Conservation (phyloP, 2,113 vertebrate species). For the Meles meles region DNA sequence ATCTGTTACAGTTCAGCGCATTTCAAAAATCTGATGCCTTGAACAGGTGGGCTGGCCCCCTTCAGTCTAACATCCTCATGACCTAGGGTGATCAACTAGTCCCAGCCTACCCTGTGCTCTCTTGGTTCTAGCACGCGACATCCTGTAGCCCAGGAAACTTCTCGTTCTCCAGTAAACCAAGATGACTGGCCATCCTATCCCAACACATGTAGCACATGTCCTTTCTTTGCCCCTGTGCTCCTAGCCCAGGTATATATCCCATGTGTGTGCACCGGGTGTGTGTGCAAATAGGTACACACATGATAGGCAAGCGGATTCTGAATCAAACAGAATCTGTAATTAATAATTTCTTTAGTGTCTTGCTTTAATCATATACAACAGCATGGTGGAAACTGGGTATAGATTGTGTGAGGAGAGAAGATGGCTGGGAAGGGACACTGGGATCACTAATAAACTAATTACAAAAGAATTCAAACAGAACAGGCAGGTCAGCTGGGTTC, state of each 20-base stretch:
- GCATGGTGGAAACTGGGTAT: neutral
- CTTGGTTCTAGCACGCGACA: neutral
- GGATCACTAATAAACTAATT: neutral
- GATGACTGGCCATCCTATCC: neutral
- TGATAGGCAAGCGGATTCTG: neutral
- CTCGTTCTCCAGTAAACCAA: neutral
- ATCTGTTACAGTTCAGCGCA: neutral
- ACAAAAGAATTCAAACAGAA: conserved; percentile 53
- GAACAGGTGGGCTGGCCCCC: neutral
- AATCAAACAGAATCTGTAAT: neutral
- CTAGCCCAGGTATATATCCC: neutral
- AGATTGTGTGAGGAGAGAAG: neutral
- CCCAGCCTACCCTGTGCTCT: neutral
- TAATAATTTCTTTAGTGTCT: neutral
- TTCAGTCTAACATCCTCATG: neutral
- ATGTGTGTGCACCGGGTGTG: neutral
- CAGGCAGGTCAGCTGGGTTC: conserved; percentile 56
- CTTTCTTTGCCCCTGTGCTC: neutral
- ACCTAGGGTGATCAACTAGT: neutral
- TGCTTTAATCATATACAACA: neutral
- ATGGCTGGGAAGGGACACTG: neutral
- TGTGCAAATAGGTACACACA: neutral
- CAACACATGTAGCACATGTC: neutral
- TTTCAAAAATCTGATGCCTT: neutral
- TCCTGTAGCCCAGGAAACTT: neutral